Evolutionary conservation across 2,113 vertebrate species (phyloP).

Genomic region (Fukomys damarensis): DNA sequence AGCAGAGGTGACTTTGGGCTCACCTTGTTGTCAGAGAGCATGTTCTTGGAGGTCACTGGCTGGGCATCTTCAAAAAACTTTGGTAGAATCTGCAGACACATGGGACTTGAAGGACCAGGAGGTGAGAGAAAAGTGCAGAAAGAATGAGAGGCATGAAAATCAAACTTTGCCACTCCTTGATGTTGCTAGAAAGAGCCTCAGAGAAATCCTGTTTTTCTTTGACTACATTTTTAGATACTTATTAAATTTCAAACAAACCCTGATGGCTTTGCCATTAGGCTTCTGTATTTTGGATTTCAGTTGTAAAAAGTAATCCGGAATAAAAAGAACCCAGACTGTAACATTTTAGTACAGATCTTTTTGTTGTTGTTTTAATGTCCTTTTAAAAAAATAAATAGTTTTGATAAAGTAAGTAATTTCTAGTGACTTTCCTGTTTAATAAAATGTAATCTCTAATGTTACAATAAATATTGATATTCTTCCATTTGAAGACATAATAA

Average conservation of each 20-base stretch:
- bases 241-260: not conserved
- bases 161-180: not conserved
- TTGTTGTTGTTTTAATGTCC: not conserved
- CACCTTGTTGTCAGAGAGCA: not conserved
- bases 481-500: not conserved
- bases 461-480: not conserved
- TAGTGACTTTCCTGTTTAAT: constrained; percentile 10
- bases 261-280: not conserved
- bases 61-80: not conserved
- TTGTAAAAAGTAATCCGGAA: not conserved
- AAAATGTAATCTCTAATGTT: not conserved
- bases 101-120: not conserved
- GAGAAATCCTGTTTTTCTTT: not conserved
- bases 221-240: not conserved
- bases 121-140: not conserved
- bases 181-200: not conserved
- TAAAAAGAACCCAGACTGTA: not conserved
- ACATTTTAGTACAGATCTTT: not conserved
- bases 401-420: constrained; percentile 32
- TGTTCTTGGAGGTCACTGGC: not conserved
- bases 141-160: not conserved
- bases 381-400: not conserved
- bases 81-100: not conserved
- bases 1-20: not conserved
- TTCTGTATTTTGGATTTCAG: not conserved